Evolutionary conservation across 2,113 vertebrate genomes (phyloP).

Genomic region (Oxyura jamaicensis): DNA sequence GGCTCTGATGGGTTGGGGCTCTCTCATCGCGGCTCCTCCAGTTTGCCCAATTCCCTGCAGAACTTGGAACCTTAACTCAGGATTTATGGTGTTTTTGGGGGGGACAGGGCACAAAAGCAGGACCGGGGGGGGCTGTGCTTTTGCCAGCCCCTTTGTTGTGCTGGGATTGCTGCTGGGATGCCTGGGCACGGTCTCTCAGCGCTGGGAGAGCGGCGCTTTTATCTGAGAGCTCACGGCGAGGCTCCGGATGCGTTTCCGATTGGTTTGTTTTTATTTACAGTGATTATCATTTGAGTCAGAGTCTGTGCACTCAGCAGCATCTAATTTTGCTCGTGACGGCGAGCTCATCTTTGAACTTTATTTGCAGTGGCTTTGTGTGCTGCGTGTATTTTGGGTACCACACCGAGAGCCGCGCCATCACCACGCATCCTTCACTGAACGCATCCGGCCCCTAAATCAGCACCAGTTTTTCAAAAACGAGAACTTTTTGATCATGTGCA

Average conservation of each 20-base stretch:
- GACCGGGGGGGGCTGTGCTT: neutral
- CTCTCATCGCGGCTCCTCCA: neutral
- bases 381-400: slow-evolving; percentile 15
- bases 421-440: neutral
- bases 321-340: neutral
- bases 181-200: neutral
- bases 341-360: slow-evolving; percentile 13
- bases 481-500: slow-evolving; percentile 37
- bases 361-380: neutral
- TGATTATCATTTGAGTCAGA: neutral
- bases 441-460: neutral
- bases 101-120: neutral
- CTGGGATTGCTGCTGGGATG: accelerated
- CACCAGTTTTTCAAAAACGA: neutral
- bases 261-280: slow-evolving; percentile 18
- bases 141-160: neutral
- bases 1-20: accelerated
- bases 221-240: neutral
- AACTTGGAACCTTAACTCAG: no score
- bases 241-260: neutral
- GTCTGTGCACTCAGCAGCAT: neutral
- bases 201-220: neutral
- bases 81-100: no score
- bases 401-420: neutral
- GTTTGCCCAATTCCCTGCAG: no score